phyloP scores from a whole-genome alignment of 2,797 vertebrate genomes.

The Enteromius anoplus region DNA sequence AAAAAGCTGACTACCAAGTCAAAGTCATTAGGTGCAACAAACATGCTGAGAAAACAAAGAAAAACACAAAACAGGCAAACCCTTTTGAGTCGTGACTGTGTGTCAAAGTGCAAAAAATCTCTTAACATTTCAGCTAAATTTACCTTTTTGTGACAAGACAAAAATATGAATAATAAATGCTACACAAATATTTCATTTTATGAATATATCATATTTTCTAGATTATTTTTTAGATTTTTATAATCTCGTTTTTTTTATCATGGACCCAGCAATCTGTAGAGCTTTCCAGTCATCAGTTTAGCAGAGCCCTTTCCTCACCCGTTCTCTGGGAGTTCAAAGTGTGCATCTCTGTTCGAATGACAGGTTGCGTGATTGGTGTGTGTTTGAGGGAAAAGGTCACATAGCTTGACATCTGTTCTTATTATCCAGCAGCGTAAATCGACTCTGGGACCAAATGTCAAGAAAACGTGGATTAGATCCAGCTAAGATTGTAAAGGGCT shows the following conservation, averaged over 20 bases:
- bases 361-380: conserved; percentile 38
- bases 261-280: not conserved
- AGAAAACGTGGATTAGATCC: conserved; percentile 50
- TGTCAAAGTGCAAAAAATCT: not conserved
- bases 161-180: not conserved
- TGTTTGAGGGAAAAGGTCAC: conserved; percentile 54
- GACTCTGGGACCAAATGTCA: conserved; percentile 54
- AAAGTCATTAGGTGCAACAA: not conserved
- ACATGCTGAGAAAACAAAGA: not conserved
- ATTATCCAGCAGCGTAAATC: conserved; percentile 52
- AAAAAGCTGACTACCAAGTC: not conserved
- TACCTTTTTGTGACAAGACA: not conserved
- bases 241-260: too few species aligned
- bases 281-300: conserved; percentile 19
- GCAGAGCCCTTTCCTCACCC: conserved; percentile 1
- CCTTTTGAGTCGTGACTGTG: not conserved
- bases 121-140: not conserved
- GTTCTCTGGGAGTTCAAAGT: not conserved
- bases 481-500: conserved; percentile 12
- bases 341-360: conserved; percentile 36
- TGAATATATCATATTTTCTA: not conserved
- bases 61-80: not conserved
- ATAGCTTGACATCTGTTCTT: conserved; percentile 40
- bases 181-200: not conserved
- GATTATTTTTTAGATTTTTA: too few species aligned